These are phyloP conservation scores for Peromyscus aztecus DNA, from an alignment of 2,797 vertebrate genomes.

Conservation along the genomic window DNA sequence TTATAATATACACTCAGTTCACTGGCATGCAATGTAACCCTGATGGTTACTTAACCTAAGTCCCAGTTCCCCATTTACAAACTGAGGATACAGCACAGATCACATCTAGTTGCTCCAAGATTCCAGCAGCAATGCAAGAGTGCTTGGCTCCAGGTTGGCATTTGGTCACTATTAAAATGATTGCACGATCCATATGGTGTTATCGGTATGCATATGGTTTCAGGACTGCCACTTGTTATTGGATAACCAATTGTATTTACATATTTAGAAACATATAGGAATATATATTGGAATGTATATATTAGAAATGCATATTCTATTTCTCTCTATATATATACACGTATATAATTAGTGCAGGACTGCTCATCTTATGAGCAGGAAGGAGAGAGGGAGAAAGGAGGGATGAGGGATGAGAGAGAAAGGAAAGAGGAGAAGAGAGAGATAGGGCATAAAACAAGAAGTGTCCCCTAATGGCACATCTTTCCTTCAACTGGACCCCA, in stretches of 20 bases:
- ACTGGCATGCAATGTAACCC: not conserved
- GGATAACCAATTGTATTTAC: not conserved
- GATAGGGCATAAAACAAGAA: not conserved
- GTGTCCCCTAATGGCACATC: not conserved
- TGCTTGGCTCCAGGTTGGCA: not conserved
- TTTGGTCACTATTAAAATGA: not conserved
- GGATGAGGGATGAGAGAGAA: not conserved
- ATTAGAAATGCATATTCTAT: no score
- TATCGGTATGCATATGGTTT: not conserved
- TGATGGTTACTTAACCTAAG: not conserved
- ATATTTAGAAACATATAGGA: no score
- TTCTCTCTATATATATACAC: not conserved
- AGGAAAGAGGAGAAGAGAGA: not conserved
- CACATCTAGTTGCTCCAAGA: not conserved
- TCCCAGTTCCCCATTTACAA: not conserved
- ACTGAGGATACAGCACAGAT: not conserved
- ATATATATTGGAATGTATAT: no score
- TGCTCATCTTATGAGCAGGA: not conserved
- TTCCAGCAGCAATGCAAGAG: rapidly evolving
- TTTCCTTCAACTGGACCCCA: not conserved
- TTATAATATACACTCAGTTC: not conserved
- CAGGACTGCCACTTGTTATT: not conserved
- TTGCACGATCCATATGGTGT: not conserved
- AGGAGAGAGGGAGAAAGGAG: not conserved
- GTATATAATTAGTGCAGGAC: not conserved